These are phyloP conservation scores for Labrus mixtus DNA, from an alignment of 2,113 vertebrate genomes.

Conservation along the genomic window DNA sequence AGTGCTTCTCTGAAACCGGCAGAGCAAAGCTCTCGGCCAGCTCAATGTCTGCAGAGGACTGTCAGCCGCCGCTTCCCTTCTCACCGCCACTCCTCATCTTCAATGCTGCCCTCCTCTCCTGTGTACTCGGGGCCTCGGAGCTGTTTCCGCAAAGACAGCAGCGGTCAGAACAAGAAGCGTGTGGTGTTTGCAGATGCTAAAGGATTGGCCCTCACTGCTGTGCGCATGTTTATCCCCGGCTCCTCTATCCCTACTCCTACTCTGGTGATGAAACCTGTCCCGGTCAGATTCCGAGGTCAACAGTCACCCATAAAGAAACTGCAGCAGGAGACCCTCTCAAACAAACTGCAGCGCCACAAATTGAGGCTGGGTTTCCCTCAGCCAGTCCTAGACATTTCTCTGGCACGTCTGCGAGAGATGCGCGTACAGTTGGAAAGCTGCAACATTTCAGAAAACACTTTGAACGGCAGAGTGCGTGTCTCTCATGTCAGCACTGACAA, in stretches of 20 bases:
- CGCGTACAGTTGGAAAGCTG: constrained; percentile 82
- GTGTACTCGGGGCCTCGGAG: constrained; percentile 34
- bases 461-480: constrained; percentile 81
- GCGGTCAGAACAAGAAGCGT: constrained; percentile 73
- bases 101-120: accelerated
- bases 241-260: constrained; percentile 35
- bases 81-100: constrained; percentile 7
- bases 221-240: constrained; percentile 77
- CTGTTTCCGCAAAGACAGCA: constrained; percentile 45
- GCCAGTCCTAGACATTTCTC: constrained; percentile 68
- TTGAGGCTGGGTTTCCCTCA: constrained; percentile 76
- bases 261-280: not conserved
- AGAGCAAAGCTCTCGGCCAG: not conserved
- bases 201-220: constrained; percentile 80
- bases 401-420: constrained; percentile 46
- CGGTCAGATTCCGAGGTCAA: constrained; percentile 16
- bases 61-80: constrained; percentile 47
- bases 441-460: constrained; percentile 56
- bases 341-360: constrained; percentile 40
- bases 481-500: constrained; percentile 65
- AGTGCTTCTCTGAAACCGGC: constrained; percentile 27
- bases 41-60: not conserved
- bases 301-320: constrained; percentile 5
- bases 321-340: constrained; percentile 18
- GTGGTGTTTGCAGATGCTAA: constrained; percentile 86